phyloP scores from a whole-genome alignment of 2,888 invertebrate species.

The Oxyteleia sp. region DNA sequence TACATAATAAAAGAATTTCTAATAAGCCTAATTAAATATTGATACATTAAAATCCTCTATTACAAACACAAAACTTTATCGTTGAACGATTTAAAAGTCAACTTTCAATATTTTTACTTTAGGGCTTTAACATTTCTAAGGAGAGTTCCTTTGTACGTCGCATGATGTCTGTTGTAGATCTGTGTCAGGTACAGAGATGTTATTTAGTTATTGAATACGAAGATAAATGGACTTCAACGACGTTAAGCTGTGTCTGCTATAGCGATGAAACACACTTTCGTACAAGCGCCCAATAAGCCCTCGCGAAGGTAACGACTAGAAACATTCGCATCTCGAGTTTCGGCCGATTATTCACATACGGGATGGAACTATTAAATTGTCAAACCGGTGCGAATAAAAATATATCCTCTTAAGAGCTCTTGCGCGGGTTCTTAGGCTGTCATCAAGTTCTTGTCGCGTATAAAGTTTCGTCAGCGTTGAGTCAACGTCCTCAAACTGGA shows the following conservation, averaged over 20 bases:
- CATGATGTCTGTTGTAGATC: constrained; percentile 16
- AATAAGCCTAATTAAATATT: too few relatives aligned
- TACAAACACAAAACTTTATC: too few relatives aligned
- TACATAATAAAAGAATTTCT: too few relatives aligned
- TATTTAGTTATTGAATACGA: constrained; percentile 51
- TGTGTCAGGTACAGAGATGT: constrained; percentile 46
- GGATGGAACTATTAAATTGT: constrained; percentile 84
- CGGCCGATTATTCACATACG: constrained; percentile 82
- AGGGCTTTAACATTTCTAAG: constrained; percentile 18
- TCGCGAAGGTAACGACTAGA: constrained; percentile 44
- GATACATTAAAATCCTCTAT: too few relatives aligned
- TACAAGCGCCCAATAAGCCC: constrained; percentile 12
- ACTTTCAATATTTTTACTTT: constrained; percentile 22
- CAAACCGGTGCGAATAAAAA: constrained; percentile 79
- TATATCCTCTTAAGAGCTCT: constrained; percentile 82
- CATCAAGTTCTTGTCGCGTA: constrained; percentile 84
- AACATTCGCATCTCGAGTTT: constrained; percentile 75
- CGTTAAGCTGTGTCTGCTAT: constrained; percentile 13
- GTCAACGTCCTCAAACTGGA: constrained; percentile 72
- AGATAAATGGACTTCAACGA: constrained; percentile 42
- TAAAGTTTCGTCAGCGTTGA: constrained; percentile 81
- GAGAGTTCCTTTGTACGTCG: constrained; percentile 16
- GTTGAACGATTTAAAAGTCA: constrained; percentile 23
- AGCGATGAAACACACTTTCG: constrained; percentile 15
- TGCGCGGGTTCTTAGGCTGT: constrained; percentile 86